phyloP scores from a whole-genome alignment of 2,888 invertebrate species.

The Cephalotes varians region DNA sequence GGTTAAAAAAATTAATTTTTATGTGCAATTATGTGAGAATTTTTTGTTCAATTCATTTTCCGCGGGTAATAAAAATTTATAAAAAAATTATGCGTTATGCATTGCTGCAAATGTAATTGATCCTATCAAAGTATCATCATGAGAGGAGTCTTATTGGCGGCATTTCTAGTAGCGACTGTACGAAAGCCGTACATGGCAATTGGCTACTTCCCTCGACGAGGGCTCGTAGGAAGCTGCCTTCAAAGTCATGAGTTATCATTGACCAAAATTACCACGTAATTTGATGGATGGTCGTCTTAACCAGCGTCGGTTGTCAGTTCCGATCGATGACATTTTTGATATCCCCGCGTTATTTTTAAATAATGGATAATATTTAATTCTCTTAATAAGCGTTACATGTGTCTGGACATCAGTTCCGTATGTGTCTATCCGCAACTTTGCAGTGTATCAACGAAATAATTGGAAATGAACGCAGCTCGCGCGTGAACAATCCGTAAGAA shows the following conservation, averaged over 20 bases:
- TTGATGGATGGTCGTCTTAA: slow-evolving; percentile 74
- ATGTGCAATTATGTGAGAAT: background rate
- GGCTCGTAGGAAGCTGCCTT: slow-evolving; percentile 85
- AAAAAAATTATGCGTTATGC: background rate
- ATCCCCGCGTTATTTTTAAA: slow-evolving; percentile 2
- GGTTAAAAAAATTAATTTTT: background rate
- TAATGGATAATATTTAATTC: slow-evolving; percentile 7
- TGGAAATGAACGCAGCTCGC: background rate
- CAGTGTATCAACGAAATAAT: background rate
- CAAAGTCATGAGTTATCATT: slow-evolving; percentile 86
- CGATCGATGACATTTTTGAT: slow-evolving; percentile 69
- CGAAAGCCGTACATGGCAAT: slow-evolving; percentile 82
- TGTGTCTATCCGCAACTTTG: background rate
- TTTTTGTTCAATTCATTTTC: background rate
- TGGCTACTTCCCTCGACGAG: slow-evolving; percentile 84
- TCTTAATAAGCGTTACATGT: background rate
- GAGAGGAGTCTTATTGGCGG: slow-evolving; percentile 67
- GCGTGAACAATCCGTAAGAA: background rate
- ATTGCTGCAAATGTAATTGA: background rate
- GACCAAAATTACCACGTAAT: slow-evolving; percentile 83
- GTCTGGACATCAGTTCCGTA: background rate
- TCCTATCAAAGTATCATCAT: slow-evolving; percentile 20
- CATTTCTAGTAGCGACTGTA: slow-evolving; percentile 83
- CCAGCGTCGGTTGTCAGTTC: slow-evolving; percentile 61
- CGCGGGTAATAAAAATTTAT: background rate